Conservation (phyloP, 1,140 invertebrate species). For the Magallana ariakensis region DNA sequence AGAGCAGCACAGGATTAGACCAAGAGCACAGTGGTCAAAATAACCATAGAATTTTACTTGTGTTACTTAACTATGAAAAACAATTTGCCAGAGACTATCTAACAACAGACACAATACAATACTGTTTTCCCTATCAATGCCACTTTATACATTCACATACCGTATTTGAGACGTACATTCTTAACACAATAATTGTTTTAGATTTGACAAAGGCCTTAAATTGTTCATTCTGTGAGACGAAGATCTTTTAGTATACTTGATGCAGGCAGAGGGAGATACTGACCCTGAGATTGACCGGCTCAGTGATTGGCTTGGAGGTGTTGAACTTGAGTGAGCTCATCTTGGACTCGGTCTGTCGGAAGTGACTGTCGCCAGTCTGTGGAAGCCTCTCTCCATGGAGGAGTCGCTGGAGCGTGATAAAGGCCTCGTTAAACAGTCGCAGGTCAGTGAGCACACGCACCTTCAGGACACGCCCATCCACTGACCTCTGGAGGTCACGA, state of each 20-base stretch:
- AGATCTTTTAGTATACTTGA: too few species aligned
- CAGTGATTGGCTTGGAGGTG: slow-evolving; percentile 72
- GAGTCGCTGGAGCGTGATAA: slow-evolving; percentile 73
- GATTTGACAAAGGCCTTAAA: too few species aligned
- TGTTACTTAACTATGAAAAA: too few species aligned
- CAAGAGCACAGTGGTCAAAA: too few species aligned
- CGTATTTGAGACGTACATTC: too few species aligned
- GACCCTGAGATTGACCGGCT: slow-evolving; percentile 74
- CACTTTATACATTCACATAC: too few species aligned
- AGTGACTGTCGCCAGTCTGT: slow-evolving; percentile 76
- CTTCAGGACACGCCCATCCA: slow-evolving; percentile 77
- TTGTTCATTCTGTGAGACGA: too few species aligned
- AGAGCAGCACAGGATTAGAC: neutral
- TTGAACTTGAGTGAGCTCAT: slow-evolving; percentile 67
- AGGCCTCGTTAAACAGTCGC: slow-evolving; percentile 74
- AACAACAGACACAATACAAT: too few species aligned
- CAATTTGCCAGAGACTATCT: too few species aligned
- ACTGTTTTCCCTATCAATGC: too few species aligned
- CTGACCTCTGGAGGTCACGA: slow-evolving; percentile 76
- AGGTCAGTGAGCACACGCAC: slow-evolving; percentile 76
- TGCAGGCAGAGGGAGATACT: neutral
- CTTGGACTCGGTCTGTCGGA: slow-evolving; percentile 74
- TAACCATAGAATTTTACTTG: too few species aligned
- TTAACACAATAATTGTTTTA: too few species aligned
- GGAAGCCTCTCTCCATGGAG: slow-evolving; percentile 78